Conservation (phyloP, 1,140 invertebrate species). For the Glomeris maerens region DNA sequence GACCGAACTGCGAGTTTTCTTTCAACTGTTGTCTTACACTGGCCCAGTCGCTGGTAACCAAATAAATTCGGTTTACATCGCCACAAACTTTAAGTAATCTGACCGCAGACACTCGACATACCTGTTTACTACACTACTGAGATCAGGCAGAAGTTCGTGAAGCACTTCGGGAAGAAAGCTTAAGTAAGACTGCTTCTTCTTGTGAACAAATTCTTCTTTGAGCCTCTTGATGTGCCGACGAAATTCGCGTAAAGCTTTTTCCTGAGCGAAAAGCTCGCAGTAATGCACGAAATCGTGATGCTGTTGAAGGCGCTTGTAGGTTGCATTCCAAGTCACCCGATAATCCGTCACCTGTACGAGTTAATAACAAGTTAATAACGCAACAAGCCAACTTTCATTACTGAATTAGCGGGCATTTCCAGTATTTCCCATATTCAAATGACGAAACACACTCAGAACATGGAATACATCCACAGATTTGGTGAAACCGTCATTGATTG, state of each 20-base stretch:
- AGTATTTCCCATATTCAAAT: background rate
- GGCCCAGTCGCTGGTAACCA: constrained; percentile 59
- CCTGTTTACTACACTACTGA: constrained; percentile 57
- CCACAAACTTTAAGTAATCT: background rate
- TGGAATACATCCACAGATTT: background rate
- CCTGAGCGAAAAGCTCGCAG: constrained; percentile 68
- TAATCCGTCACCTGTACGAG: constrained; percentile 66
- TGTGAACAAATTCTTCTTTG: constrained; percentile 67
- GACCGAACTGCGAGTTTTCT: constrained; percentile 71
- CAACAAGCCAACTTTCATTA: constrained; percentile 2
- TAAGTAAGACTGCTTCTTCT: constrained; percentile 65
- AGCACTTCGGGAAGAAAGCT: constrained; percentile 63
- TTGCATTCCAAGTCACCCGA: constrained; percentile 69
- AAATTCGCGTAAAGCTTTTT: constrained; percentile 65
- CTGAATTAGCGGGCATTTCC: background rate
- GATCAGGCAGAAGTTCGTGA: constrained; percentile 65
- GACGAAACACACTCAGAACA: background rate
- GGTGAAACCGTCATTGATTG: too few species aligned
- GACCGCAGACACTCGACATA: constrained; percentile 25
- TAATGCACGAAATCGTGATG: constrained; percentile 71
- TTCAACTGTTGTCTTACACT: constrained; percentile 66
- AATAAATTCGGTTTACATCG: background rate
- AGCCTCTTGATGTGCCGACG: constrained; percentile 66
- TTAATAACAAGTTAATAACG: constrained; percentile 26
- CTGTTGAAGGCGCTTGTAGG: constrained; percentile 67